Conservation (phyloP, 1,140 invertebrate genomes). For the Maniola jurtina region DNA sequence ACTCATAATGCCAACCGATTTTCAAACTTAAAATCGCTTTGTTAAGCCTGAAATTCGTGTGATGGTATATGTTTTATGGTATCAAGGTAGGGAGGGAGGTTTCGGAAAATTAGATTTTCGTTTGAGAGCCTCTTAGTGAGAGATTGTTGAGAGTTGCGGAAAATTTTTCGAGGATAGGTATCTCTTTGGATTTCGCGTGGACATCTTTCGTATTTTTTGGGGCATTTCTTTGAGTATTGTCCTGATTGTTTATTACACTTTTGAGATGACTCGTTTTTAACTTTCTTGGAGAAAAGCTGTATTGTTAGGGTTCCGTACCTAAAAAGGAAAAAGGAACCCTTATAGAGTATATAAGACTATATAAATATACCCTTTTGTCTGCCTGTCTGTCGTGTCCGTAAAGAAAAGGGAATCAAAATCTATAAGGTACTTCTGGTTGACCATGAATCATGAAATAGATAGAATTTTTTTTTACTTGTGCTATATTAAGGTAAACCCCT, state of each 20-base stretch:
- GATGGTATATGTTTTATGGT: slow-evolving; percentile 43
- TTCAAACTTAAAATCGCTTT: slow-evolving; percentile 29
- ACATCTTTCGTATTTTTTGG: background rate
- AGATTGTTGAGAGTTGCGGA: slow-evolving; percentile 45
- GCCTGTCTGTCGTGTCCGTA: no score
- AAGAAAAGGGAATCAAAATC: no score
- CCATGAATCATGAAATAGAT: no score
- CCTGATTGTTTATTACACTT: background rate
- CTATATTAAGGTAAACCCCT: no score
- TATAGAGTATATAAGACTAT: no score
- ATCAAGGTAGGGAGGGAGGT: slow-evolving; percentile 20
- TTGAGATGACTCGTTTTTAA: no score
- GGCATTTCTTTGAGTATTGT: background rate
- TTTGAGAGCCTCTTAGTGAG: slow-evolving; percentile 56
- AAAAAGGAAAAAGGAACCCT: no score
- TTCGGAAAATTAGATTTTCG: slow-evolving; percentile 72
- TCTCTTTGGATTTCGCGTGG: background rate
- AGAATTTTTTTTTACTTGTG: no score
- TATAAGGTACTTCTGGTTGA: no score
- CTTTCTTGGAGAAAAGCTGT: no score
- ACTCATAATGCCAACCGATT: slow-evolving; percentile 13
- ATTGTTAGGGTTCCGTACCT: no score
- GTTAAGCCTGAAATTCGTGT: slow-evolving; percentile 55
- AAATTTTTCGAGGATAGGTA: background rate
- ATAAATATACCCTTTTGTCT: no score